Base-by-base conservation (phyloP, 2,113 vertebrate species). In the Ovis canadensis region DNA sequence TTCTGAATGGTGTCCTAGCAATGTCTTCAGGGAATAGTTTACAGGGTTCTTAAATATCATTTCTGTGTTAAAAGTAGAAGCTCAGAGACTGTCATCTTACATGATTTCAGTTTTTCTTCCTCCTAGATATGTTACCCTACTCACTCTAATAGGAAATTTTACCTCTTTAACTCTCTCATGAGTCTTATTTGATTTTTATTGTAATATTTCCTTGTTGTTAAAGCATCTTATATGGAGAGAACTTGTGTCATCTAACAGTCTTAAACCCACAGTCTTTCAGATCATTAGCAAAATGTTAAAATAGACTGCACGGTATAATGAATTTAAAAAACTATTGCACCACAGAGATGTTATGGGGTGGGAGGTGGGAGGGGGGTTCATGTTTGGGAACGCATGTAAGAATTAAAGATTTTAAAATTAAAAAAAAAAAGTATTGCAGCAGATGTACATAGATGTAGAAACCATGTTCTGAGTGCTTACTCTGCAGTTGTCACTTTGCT, bases 31-130 rank as follows among this genome's bases (percentile, higher is more conserved):
- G 21, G 43, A 92, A 54, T 89, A 64, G 36, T 60, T 96, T 62
- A 67, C 14, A 14, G 7, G 33, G 23, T 40, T 94, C 15, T 92
- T 83, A 48, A 25, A 77, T 83, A 94, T 67, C 13, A 86, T 91
- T 88, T 95, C 86, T 86, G 15, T 59, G 71, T 95, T 67, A 57
- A 60, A 97, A 90, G 52, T 88, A 25, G 57, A 94, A 94, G 85
- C 36, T 97, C 7, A 21, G 59, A 77, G 12, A 94, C 27, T 40
- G 5, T 60, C 27, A 64, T 80, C 31, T 93, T 95, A 67, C 33
- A 81, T 71, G 88, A 64, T 71, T 91, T 77, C 94, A 27, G 89
- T 89, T 88, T 50, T 86, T 96, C 19, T 91, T 84, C 11, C 43
- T 92, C 45, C 19, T 80, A 87, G 90, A 48, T 95, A 74, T 59